Percentiles rank a stretch among this genome's conserved stretches.
These are phyloP conservation scores for Salvelinus sp. DNA, from an alignment of 2,113 vertebrate species.

Conservation along the genomic window DNA sequence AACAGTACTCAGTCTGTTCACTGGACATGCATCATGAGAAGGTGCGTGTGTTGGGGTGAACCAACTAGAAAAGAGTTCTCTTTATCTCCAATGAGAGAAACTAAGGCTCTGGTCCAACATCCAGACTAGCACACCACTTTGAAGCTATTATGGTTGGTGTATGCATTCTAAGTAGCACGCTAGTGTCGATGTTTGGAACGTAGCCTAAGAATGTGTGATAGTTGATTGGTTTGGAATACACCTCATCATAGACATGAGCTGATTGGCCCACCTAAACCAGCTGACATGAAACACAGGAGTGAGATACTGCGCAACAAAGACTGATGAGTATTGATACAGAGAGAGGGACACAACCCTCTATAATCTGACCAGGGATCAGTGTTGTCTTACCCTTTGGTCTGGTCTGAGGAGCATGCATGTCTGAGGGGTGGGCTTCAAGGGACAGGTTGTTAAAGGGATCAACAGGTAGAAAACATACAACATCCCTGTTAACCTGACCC, in stretches of 20 bases:
- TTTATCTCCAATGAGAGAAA: not conserved
- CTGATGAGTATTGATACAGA: slow-evolving; percentile 7
- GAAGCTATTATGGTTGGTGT: no score
- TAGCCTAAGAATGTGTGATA: not conserved
- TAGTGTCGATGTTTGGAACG: not conserved
- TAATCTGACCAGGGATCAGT: slow-evolving; percentile 6
- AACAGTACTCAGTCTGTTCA: not conserved
- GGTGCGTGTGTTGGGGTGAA: not conserved
- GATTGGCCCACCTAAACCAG: slow-evolving; percentile 15
- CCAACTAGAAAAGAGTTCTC: not conserved
- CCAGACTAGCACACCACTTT: no score
- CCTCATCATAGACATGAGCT: not conserved
- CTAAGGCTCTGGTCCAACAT: no score
- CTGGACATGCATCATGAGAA: not conserved
- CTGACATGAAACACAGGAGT: slow-evolving; percentile 29
- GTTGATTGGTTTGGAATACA: not conserved
- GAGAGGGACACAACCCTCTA: not conserved
- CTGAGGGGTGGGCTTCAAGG: slow-evolving; percentile 54
- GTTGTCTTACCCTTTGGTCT: not conserved
- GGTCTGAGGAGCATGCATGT: slow-evolving; percentile 51
- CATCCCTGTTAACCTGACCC: not conserved
- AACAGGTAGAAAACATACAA: slow-evolving; percentile 28
- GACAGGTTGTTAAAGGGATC: slow-evolving; percentile 35
- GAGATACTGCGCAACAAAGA: not conserved
- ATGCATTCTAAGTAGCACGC: no score